These are phyloP conservation scores for Drosophila ercepeae DNA, from an alignment of 1,140 invertebrate species.

Conservation along the genomic window DNA sequence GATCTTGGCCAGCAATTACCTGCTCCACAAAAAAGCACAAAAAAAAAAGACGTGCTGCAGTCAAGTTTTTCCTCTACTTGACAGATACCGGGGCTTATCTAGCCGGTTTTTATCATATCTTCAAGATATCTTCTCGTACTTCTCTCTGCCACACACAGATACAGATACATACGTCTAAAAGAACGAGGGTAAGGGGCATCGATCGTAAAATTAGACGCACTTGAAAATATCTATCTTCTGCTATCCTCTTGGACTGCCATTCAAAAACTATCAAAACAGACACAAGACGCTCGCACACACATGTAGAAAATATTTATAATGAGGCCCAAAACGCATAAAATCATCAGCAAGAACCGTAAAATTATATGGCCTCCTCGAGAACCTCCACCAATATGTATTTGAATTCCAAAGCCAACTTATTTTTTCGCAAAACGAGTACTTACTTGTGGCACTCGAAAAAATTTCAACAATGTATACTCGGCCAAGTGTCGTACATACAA, in stretches of 20 bases:
- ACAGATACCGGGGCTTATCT: slow-evolving; percentile 33
- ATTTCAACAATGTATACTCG: slow-evolving; percentile 42
- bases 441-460: slow-evolving; percentile 37
- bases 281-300: slow-evolving; percentile 16
- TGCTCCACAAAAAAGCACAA: slow-evolving; percentile 30
- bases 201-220: slow-evolving; percentile 55
- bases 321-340: slow-evolving; percentile 59
- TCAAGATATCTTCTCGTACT: slow-evolving; percentile 36
- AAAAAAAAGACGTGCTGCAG: slow-evolving; percentile 31
- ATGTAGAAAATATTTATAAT: slow-evolving; percentile 45
- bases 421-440: slow-evolving; percentile 21
- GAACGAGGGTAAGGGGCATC: slow-evolving; percentile 26
- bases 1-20: slow-evolving; percentile 38
- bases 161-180: slow-evolving; percentile 3
- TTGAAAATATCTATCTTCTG: slow-evolving; percentile 46
- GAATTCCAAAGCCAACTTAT: slow-evolving; percentile 28
- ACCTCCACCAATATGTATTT: slow-evolving; percentile 36
- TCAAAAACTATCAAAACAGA: slow-evolving; percentile 56
- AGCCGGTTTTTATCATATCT: slow-evolving; percentile 53
- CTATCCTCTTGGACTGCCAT: slow-evolving; percentile 45
- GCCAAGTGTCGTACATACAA: slow-evolving; percentile 8
- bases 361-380: slow-evolving; percentile 51
- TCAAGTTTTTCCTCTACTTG: slow-evolving; percentile 35
- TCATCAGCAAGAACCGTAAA: slow-evolving; percentile 59
- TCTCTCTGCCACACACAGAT: slow-evolving; percentile 11